A percentile compares a stretch with the other conserved stretches of the same genome.
Evolutionary conservation across 2,888 invertebrate genomes (phyloP).

Genomic region (Dolichopus griseipennis): DNA sequence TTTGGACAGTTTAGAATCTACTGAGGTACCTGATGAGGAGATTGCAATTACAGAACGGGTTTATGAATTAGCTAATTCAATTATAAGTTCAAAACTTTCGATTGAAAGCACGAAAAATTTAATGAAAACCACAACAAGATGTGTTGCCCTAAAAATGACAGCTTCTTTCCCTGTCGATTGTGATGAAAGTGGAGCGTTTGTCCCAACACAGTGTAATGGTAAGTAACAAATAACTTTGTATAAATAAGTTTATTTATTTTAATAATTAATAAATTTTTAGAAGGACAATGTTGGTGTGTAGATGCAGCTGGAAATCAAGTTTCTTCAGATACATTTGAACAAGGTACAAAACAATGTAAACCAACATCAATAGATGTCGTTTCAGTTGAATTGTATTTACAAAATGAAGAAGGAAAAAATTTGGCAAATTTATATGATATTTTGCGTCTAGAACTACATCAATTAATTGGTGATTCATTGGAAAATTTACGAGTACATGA

Average conservation of each 20-base stretch:
- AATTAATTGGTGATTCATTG: constrained; percentile 44
- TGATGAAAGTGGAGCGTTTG: constrained; percentile 59
- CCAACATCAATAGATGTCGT: constrained; percentile 66
- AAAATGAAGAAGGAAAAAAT: constrained; percentile 47
- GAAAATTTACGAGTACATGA: constrained; percentile 48
- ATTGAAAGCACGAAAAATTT: constrained; percentile 32
- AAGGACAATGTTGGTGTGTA: constrained; percentile 69
- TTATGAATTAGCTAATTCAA: constrained; percentile 34
- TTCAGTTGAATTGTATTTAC: constrained; percentile 64
- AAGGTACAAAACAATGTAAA: constrained; percentile 50
- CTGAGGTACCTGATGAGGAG: constrained; percentile 28
- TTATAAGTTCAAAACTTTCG: constrained; percentile 39
- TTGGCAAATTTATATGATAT: constrained; percentile 47
- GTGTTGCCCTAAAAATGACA: constrained; percentile 42
- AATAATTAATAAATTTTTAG: not conserved
- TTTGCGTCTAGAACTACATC: constrained; percentile 39
- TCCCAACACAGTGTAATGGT: constrained; percentile 65
- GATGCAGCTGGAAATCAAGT: constrained; percentile 72
- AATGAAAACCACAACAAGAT: constrained; percentile 39
- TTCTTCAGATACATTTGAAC: constrained; percentile 51
- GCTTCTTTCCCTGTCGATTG: constrained; percentile 49
- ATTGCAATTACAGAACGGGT: constrained; percentile 40
- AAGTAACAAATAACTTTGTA: constrained; percentile 28
- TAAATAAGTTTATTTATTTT: too few relatives aligned
- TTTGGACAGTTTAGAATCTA: constrained; percentile 4